Base-by-base conservation (phyloP, 2,888 invertebrate species). In the Vanessa cardui region DNA sequence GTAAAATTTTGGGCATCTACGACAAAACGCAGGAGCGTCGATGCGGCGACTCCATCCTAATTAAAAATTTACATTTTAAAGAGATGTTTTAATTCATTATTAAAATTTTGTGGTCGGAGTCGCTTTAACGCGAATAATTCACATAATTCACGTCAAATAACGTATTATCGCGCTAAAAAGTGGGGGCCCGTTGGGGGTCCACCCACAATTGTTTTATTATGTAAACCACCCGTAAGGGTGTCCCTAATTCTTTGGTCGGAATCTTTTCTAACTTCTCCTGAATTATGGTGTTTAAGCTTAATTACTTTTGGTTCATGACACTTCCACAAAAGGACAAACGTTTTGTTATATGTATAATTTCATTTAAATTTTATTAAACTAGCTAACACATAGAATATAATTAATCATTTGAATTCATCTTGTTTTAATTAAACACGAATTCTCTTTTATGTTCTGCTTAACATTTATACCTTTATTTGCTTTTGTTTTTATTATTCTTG, bases 11-110 rank as follows among this genome's bases (percentile, higher is more conserved):
- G 47, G 58, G 62, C 65, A 66, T 68, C 62, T 66, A 61, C 61
- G 59, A 61, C 26, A 52, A 66, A 70, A 64, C 69, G 64, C 62
- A 60, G 73, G 52, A 61, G 64, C 66, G 61, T 26, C 64, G 63
- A 62, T 65, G 68, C 74, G 72, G 70, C 73, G 74, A 69, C 78
- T 78, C 76, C 70, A 77, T 82, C 80, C 84, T 89, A 86, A 91
- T 92, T 89, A 91, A 89, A 92, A 90, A 91, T 92, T 89, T 86
- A 89, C 89, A 89, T 90, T 89, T 86, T 86, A 87, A 87, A 88
- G 90, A 89, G 86, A 84, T 86, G 86, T 86, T 87, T 90, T 85
- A 87, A 89, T 90, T 88, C 82, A 90, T 89, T 90, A 90, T 90
- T 89, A 90, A 90, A 90, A 89, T 91, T 88, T 85, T 75, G 89